These are phyloP conservation scores for Philopotamus ludificatus DNA, from an alignment of 1,140 invertebrate genomes.

Conservation along the genomic window DNA sequence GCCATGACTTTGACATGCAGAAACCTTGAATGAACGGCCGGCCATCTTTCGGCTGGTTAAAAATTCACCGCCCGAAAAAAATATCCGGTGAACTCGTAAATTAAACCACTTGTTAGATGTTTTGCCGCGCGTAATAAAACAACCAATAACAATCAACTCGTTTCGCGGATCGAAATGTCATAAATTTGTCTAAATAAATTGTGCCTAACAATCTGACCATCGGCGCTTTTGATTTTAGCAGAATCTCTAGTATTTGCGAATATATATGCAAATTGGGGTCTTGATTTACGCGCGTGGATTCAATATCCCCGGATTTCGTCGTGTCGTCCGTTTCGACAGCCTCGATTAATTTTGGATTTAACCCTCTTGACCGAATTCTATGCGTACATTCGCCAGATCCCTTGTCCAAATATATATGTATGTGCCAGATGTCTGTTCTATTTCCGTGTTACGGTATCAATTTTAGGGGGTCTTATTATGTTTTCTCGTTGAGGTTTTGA, in stretches of 20 bases:
- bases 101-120: slow-evolving; percentile 4
- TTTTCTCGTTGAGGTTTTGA: slow-evolving; percentile 18
- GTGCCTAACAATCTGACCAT: too few relatives aligned
- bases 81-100: not conserved
- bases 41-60: not conserved
- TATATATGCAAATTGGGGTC: not conserved
- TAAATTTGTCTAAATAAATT: not conserved
- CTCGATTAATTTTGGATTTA: not conserved
- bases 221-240: not conserved
- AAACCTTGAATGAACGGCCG: not conserved
- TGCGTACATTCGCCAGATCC: not conserved
- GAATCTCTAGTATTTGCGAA: not conserved
- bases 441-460: not conserved
- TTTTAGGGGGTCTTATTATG: too few relatives aligned
- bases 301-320: not conserved
- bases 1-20: not conserved
- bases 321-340: not conserved
- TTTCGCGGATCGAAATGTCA: not conserved
- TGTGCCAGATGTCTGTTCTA: not conserved
- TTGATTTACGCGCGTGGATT: not conserved
- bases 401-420: not conserved
- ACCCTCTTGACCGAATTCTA: not conserved
- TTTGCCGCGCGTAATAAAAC: not conserved
- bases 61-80: not conserved
- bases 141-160: not conserved